Base-by-base conservation (phyloP, 2,113 vertebrate genomes). In the Peromyscus maniculatus region DNA sequence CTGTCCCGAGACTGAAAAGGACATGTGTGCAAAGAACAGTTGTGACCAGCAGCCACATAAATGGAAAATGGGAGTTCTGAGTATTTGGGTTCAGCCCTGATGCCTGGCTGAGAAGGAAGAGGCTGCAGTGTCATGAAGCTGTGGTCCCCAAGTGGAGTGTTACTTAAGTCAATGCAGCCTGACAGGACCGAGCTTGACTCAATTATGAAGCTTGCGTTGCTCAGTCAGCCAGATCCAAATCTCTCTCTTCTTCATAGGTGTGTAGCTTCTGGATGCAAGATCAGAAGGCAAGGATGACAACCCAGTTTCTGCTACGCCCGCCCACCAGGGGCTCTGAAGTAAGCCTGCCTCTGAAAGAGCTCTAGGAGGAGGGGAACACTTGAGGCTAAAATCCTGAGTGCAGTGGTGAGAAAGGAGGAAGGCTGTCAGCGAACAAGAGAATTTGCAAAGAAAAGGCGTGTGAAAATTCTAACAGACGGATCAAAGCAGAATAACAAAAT, bases 1-100 rank as follows among this genome's bases (percentile, higher is more conserved):
- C 46, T 31, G 5, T 75, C 31, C 75, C 71, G 46, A 36, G 46
- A 74, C 21, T 52, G 52, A 89, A 87, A 88, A 78, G 91, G 66
- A 75, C 1, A 1, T 22, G 33, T 0, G 2, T n/a, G 5, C 64
- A 64, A 33, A 0, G 3, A 74, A 72, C 26, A 1, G 66, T 24
- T 77, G 71, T 79, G 52, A 80, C 36, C 46, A 59, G 64, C 0
- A 55, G 24, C 69, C 69, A 93, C 5, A 10, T 39, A 64, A 36
- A 66, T 80, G 5, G 64, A 91, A 96, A 95, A 94, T 46, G 31
- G 28, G 52, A 57, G 69, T 64, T 93, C 84, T 4, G 36, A n/a
- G 46, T 43, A 67, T 39, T 7, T 24, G 16, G 57, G 71, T 43
- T 92, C 67, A 26, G 43, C 95, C 71, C 86, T 71, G 11, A 97